Conservation (phyloP, 2,888 invertebrate species). For the Stenurella melanura region DNA sequence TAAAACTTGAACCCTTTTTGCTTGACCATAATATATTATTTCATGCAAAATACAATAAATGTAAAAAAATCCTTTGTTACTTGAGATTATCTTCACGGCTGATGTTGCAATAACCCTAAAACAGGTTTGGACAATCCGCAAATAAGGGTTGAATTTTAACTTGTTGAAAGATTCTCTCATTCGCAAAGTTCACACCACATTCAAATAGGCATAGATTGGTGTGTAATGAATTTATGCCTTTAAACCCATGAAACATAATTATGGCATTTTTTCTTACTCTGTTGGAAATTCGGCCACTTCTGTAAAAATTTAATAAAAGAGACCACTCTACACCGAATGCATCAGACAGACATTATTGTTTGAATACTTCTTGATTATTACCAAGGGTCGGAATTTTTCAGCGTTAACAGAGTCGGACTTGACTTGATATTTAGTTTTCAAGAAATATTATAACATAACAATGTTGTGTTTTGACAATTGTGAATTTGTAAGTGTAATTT, state of each 20-base stretch:
- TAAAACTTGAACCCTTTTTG: constrained; percentile 45
- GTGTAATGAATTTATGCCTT: not conserved
- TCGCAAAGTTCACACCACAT: constrained; percentile 37
- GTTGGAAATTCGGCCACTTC: no score
- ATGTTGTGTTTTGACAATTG: no score
- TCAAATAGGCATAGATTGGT: not conserved
- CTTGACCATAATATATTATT: constrained; percentile 46
- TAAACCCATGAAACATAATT: not conserved
- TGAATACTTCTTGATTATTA: no score
- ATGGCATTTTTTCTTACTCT: no score
- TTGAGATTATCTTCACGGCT: constrained; percentile 53
- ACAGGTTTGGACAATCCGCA: constrained; percentile 57
- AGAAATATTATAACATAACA: no score
- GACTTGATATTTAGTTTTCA: no score
- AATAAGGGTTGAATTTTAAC: constrained; percentile 55
- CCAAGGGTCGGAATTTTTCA: no score
- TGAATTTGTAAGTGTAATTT: no score
- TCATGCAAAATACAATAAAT: constrained; percentile 44
- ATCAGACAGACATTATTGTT: no score
- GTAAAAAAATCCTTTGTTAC: constrained; percentile 38
- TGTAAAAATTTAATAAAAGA: no score
- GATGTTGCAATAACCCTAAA: constrained; percentile 56
- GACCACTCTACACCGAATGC: no score
- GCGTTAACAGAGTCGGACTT: no score
- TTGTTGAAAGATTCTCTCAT: constrained; percentile 38